Evolutionary conservation across 1,140 invertebrate species (phyloP).

Genomic region (Leptonema lineaticorne): DNA sequence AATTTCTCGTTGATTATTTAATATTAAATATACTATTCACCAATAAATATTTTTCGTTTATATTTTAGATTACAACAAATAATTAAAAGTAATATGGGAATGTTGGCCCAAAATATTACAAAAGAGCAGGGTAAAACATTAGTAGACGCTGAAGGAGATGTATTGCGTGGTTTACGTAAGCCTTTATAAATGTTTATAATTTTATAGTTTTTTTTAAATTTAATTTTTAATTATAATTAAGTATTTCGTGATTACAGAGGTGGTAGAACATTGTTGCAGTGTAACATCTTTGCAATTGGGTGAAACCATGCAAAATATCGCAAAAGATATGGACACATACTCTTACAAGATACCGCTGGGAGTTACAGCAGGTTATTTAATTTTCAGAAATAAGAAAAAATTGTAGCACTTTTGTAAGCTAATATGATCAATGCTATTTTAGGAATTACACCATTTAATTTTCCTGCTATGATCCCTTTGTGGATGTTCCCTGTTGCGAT

Average conservation of each 20-base stretch:
- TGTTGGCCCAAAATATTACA: slow-evolving; percentile 90
- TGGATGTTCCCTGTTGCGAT: slow-evolving; percentile 98
- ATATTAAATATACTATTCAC: neutral
- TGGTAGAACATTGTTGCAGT: slow-evolving; percentile 94
- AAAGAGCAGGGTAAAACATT: slow-evolving; percentile 97
- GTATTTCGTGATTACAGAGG: slow-evolving; percentile 65
- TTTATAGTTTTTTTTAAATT: neutral
- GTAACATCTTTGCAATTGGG: slow-evolving; percentile 90
- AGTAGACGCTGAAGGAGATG: slow-evolving; percentile 97
- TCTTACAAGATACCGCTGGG: slow-evolving; percentile 90
- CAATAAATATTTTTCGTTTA: slow-evolving; percentile 2
- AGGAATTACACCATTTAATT: slow-evolving; percentile 93
- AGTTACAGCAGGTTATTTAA: slow-evolving; percentile 67
- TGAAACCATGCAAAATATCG: slow-evolving; percentile 87
- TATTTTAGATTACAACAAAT: slow-evolving; percentile 58
- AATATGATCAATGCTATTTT: slow-evolving; percentile 35
- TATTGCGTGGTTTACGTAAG: slow-evolving; percentile 93
- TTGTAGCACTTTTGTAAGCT: neutral
- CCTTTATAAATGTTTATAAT: slow-evolving; percentile 41
- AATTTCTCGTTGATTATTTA: neutral
- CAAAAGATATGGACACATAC: slow-evolving; percentile 91
- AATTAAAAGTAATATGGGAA: slow-evolving; percentile 71
- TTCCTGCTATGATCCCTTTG: slow-evolving; percentile 99
- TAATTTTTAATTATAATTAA: slow-evolving; percentile 31
- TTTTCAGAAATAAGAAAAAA: neutral